A percentile compares a stretch with the other conserved stretches of the same genome.
phyloP scores from a whole-genome alignment of 2,113 vertebrate species.

The rat (Rattus norvegicus) region GRCr8 NC_086037.1:59085001-59085500 shows the following conservation, averaged over 20 bases:
- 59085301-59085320: not conserved
- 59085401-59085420: not conserved
- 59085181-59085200: not conserved
- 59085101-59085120: not conserved
- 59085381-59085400: not conserved
- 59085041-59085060: too few species aligned
- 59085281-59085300: not conserved
- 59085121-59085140: not conserved
- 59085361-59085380: not conserved
- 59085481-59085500: not conserved
- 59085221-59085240: not conserved
- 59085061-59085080: not conserved
- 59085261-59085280: not conserved
- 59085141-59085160: not conserved
- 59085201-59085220: not conserved
- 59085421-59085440: not conserved
- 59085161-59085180: not conserved
- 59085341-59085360: not conserved
- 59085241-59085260: not conserved
- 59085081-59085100: fast-evolving
- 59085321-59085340: not conserved
- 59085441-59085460: not conserved
- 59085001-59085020: not conserved
- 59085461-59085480: not conserved
- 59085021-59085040: not conserved